These are phyloP conservation scores for Saguinus imperator DNA, from an alignment of 2,113 vertebrate genomes.

Conservation along the genomic window DNA sequence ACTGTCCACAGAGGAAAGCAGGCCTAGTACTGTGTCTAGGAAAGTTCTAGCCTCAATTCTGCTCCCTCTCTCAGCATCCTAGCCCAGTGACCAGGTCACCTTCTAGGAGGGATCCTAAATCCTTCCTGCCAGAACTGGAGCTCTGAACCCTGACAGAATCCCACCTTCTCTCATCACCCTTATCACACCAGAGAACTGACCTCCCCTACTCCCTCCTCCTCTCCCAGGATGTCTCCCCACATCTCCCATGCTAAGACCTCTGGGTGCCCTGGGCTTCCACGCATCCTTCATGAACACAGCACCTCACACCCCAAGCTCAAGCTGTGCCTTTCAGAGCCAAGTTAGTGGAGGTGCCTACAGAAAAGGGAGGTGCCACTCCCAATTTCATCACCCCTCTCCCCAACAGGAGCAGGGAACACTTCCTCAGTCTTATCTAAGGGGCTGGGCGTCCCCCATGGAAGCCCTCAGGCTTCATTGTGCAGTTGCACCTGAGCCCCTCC, in stretches of 20 bases:
- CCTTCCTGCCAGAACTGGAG: not conserved
- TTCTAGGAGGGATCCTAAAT: not conserved
- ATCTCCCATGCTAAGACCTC: not conserved
- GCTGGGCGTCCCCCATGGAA: not conserved
- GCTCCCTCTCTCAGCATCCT: not conserved
- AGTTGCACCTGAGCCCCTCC: not conserved
- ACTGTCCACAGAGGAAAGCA: not conserved
- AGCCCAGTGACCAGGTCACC: accelerated
- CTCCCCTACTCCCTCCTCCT: too few species aligned
- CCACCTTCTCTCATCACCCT: not conserved
- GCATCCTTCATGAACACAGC: not conserved
- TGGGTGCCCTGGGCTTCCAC: not conserved
- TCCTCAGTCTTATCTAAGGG: not conserved
- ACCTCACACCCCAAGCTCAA: not conserved
- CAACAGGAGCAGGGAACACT: accelerated
- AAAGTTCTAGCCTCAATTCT: not conserved
- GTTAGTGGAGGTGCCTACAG: not conserved
- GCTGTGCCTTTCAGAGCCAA: not conserved
- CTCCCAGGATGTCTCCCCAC: not conserved
- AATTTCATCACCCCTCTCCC: not conserved
- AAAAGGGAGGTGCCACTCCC: not conserved
- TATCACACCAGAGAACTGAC: not conserved
- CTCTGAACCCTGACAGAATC: not conserved
- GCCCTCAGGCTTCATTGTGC: accelerated
- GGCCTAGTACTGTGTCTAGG: not conserved